Conservation (phyloP, 2,113 vertebrate species). For the Chiloscyllium plagiosum region DNA sequence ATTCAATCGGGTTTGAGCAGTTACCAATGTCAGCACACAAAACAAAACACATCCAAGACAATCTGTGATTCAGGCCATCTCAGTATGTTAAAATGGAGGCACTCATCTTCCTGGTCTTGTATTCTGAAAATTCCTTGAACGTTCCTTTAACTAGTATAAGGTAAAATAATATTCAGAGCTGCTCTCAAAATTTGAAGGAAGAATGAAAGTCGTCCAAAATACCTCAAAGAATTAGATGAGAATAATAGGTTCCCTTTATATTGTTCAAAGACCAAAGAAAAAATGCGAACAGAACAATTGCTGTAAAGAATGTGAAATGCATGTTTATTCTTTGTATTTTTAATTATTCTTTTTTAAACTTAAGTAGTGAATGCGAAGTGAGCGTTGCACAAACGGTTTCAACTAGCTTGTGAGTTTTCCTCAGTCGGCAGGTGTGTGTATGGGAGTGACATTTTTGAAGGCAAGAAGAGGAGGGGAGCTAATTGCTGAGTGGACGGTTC, state of each 20-base stretch:
- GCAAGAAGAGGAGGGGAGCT: no score
- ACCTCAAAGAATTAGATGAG: neutral
- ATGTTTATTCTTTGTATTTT: neutral
- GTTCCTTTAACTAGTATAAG: neutral
- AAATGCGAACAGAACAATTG: neutral
- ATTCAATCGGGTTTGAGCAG: slow-evolving; percentile 45
- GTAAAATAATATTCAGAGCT: neutral
- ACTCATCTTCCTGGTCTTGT: neutral
- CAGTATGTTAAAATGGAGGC: neutral
- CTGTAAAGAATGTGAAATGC: neutral
- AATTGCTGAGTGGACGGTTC: no score
- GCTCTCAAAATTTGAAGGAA: neutral
- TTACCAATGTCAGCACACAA: slow-evolving; percentile 41
- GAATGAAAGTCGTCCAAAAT: neutral
- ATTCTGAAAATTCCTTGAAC: neutral
- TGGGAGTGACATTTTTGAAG: no score
- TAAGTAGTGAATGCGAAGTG: no score
- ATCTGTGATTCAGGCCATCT: slow-evolving; percentile 31
- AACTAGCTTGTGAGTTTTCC: no score
- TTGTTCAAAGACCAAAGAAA: no score
- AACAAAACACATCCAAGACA: slow-evolving; percentile 11
- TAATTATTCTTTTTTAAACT: neutral
- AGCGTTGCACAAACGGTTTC: no score
- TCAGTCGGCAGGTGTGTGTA: no score
- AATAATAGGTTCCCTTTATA: neutral